Base-by-base conservation (phyloP, 2,888 invertebrate genomes). In the Seira musarum region DNA sequence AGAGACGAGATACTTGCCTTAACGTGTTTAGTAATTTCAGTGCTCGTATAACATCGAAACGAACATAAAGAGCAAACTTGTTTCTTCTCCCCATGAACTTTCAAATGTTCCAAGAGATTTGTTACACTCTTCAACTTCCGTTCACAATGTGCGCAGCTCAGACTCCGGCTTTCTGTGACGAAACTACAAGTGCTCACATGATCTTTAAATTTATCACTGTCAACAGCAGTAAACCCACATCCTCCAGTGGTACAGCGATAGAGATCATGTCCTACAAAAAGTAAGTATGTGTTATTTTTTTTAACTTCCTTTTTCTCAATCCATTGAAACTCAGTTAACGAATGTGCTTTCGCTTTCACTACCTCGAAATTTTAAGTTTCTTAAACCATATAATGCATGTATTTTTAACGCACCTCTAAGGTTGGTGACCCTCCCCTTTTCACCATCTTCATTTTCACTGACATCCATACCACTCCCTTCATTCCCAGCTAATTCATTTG, bases 41-140 rank as follows among this genome's bases (percentile, higher is more conserved):
- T 73, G 21, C 64, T 74, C 5, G 83, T 77, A 75, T 83, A 84
- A 17, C 81, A 82, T n/a, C 71, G 89, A 73, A 89, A 88, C 53
- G 89, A 88, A 87, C 94, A 94, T 25, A 92, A 68, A 3, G 91
- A 90, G 86, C 94, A 94, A 10, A 90, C 89, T 82, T 91, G 92
- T 10, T 91, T 89, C 84, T 91, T 90, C 0, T 90, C 88, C 0
- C 92, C 92, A 82, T 94, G 94, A 1, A 89, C 87, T 82, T 90
- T 90, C 17, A 93, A 88, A 87, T 94, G 93, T 5, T 91, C 91
- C 13, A 91, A 86, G 21, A 93, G 88, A 53, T 89, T 89, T 8
- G 19, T 82, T 1, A 85, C 66, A 49, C 86, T 90, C 78, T 90
- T 89, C 67, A 91, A 90, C 5, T 87, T 85, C 83, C 90, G 90